Base-by-base conservation (phyloP, 2,888 invertebrate species). In the Dicranocentrus wangi region DNA sequence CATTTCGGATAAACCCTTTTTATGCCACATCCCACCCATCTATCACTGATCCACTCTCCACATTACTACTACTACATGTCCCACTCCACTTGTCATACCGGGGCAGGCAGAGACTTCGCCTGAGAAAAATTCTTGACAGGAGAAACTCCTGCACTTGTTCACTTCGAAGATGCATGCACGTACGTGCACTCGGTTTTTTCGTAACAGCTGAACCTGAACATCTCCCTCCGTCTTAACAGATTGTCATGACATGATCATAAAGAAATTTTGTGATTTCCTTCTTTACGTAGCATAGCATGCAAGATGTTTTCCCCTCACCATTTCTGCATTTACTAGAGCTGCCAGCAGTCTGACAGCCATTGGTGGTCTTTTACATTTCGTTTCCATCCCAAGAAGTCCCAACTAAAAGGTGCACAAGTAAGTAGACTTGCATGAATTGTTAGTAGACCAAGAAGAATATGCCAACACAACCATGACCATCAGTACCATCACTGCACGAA, bases 31-130 rank as follows among this genome's bases (percentile, higher is more conserved):
- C 47, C n/a, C 5, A 47, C 39, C 8, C 47, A 47, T n/a, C 47
- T 13, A 39, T 13, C 39, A 39, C 13, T 13, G 8, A 7, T 39
- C 39, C 8, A 39, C 39, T 39, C 13, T 39, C 13, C 39, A 7
- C 17, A n/a, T 47, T 15, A n/a, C 21, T 21, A 55, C 19, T 3
- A 23, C 19, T 2, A 55, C 10, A 10, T 21, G 19, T 23, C 55
- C 55, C 23, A 55, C 58, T n/a, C n/a, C n/a, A 27, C n/a, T 23
- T 58, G 25, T n/a, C 8, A 25, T 58, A 25, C n/a, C 15, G 58
- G 58, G 58, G 58, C 58, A 58, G 2, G 17, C 2, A 25, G 58
- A 58, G 58, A 23, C 58, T 25, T 43, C 8, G n/a, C 43, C 43
- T 23, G 5, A 58, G 13, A 58, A 55, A 47, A 32, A 32, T 10